A percentile compares a stretch with the other conserved stretches of the same genome.
These are phyloP conservation scores for Gymnoscopelus braueri DNA, from an alignment of 2,797 vertebrate genomes.

Conservation along the genomic window DNA sequence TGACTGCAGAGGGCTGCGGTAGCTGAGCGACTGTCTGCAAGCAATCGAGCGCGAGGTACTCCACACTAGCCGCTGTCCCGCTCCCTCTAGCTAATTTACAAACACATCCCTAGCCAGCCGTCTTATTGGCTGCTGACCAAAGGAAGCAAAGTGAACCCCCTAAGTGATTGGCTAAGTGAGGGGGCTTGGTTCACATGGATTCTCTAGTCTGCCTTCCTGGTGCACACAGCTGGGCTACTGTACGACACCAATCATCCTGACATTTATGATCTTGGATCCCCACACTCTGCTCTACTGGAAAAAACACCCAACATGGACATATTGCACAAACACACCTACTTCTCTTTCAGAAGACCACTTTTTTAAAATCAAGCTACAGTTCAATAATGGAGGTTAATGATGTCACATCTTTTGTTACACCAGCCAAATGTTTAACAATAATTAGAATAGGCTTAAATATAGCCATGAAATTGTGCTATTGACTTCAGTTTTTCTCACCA, in stretches of 20 bases:
- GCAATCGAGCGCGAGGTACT: slow-evolving; percentile 8
- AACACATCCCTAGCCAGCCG: slow-evolving; percentile 22
- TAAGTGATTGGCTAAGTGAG: slow-evolving; percentile 51
- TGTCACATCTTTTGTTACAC: neutral
- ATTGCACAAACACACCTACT: slow-evolving; percentile 1
- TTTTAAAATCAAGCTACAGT: neutral
- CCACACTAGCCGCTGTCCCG: slow-evolving; percentile 9
- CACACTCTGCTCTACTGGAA: slow-evolving; percentile 10
- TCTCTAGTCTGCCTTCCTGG: slow-evolving; percentile 38
- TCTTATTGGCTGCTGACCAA: slow-evolving; percentile 62
- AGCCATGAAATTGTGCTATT: too few relatives aligned
- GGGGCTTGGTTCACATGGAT: slow-evolving; percentile 19
- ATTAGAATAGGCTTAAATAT: too few relatives aligned
- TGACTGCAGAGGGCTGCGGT: slow-evolving; percentile 25
- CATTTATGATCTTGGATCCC: slow-evolving; percentile 49
- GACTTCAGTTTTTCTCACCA: too few relatives aligned
- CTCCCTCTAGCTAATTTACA: slow-evolving; percentile 43
- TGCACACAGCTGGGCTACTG: slow-evolving; percentile 42
- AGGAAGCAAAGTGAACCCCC: slow-evolving; percentile 34
- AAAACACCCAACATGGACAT: neutral
- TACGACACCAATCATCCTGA: slow-evolving; percentile 54
- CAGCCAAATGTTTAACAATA: too few relatives aligned
- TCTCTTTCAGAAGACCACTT: too few relatives aligned
- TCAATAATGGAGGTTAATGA: neutral
- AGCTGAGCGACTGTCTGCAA: slow-evolving; percentile 28